A percentile compares a stretch with the other conserved stretches of the same genome.
phyloP scores from a whole-genome alignment of 53 echinoderm and acorn worm species.

The Actinopyga echinites region DNA sequence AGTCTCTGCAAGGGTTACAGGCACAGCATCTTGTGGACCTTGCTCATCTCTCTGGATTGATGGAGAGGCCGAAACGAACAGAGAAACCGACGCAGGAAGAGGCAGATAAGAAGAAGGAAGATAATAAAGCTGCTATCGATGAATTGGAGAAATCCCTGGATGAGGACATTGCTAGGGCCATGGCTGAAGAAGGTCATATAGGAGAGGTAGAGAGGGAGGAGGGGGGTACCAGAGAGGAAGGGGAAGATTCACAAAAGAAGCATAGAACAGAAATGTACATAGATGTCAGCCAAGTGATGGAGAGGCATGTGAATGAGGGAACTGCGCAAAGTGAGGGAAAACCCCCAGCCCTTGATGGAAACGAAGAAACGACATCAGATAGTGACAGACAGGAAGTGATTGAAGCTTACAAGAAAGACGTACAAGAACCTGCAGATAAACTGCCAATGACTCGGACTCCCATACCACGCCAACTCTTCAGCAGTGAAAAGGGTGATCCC shows the following conservation, averaged over 20 bases:
- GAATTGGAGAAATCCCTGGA: constrained; percentile 83
- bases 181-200: constrained; percentile 61
- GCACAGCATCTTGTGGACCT: constrained; percentile 74
- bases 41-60: constrained; percentile 79
- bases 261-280: constrained; percentile 37
- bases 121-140: constrained; percentile 46
- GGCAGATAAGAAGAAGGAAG: background rate
- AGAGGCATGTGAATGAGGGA: no score
- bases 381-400: background rate
- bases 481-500: background rate
- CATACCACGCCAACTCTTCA: background rate
- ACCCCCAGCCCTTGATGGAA: no score
- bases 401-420: background rate
- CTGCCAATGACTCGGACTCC: background rate
- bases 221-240: background rate
- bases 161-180: constrained; percentile 93
- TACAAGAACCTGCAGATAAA: background rate
- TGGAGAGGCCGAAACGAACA: constrained; percentile 58
- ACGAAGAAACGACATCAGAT: no score
- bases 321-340: no score
- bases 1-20: constrained; percentile 66
- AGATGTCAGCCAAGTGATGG: background rate
- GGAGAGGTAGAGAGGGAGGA: background rate
- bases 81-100: constrained; percentile 48
- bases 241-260: background rate